Evolutionary conservation across 2,113 vertebrate species (phyloP).

Genomic region (Pachycephala philippinensis): DNA sequence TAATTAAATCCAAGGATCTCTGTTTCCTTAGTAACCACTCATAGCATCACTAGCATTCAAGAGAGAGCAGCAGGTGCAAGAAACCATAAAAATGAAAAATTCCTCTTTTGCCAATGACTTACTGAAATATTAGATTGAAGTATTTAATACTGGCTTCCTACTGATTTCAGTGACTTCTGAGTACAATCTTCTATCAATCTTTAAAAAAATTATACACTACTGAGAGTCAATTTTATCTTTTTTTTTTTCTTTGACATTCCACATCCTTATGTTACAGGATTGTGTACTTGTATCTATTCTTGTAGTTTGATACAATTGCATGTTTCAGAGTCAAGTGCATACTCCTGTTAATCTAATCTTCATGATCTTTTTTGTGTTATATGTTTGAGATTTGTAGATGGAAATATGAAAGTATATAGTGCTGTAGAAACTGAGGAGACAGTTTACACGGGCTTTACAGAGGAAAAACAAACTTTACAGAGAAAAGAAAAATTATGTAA

Average conservation of each 20-base stretch:
- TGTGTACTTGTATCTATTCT: not conserved
- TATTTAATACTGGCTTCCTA: not conserved
- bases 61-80: slow-evolving; percentile 8
- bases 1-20: slow-evolving; percentile 32
- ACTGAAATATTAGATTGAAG: slow-evolving; percentile 6
- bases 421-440: not conserved
- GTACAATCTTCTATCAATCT: not conserved
- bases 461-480: not conserved
- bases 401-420: not conserved
- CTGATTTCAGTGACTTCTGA: not conserved
- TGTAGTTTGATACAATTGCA: not conserved
- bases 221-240: not conserved
- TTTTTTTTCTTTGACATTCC: not conserved
- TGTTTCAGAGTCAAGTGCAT: not conserved
- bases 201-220: not conserved
- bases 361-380: not conserved
- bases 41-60: not conserved
- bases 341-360: not conserved
- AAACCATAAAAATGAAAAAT: slow-evolving; percentile 25
- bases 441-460: not conserved
- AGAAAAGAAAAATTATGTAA: not conserved
- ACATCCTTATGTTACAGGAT: not conserved
- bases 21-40: slow-evolving; percentile 53
- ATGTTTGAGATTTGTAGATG: not conserved
- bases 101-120: not conserved